phyloP scores from a whole-genome alignment of 2,888 invertebrate genomes.

The Synanthedon andrenaeformis region DNA sequence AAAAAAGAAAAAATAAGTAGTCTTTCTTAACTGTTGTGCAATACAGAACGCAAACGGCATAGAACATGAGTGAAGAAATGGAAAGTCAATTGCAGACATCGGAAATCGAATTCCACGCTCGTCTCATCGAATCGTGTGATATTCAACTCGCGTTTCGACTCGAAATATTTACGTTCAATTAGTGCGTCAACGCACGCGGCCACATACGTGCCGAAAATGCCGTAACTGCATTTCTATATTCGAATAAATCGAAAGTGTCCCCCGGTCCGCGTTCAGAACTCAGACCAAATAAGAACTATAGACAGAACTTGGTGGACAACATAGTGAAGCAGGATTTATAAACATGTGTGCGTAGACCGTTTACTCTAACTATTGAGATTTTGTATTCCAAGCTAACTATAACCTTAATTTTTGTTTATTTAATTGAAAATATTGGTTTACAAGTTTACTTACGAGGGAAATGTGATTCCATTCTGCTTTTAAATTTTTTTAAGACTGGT shows the following conservation, averaged over 20 bases:
- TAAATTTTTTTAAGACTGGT: no score
- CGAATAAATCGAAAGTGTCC: conserved; percentile 38
- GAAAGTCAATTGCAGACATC: conserved; percentile 38
- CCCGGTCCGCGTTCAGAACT: conserved; percentile 24
- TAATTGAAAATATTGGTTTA: no score
- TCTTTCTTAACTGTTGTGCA: conserved; percentile 21
- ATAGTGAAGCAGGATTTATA: no score
- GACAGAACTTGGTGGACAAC: no score
- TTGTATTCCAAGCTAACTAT: no score
- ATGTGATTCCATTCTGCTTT: no score
- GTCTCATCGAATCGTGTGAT: conserved; percentile 14
- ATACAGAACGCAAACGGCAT: conserved; percentile 25
- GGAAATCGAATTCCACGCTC: conserved; percentile 11
- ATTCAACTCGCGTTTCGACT: conserved; percentile 29
- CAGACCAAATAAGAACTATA: no score
- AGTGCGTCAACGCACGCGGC: conserved; percentile 15
- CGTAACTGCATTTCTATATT: conserved; percentile 20
- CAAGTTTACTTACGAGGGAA: no score
- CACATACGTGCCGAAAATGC: conserved; percentile 8
- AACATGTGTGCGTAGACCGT: no score
- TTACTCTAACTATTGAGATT: no score
- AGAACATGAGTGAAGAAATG: conserved; percentile 36
- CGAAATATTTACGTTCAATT: conserved; percentile 11
- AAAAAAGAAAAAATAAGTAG: no score
- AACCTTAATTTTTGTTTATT: no score